A percentile compares a stretch with the other conserved stretches of the same genome.
phyloP scores from a whole-genome alignment of 2,113 vertebrate genomes.

The Recurvirostra avosetta region DNA sequence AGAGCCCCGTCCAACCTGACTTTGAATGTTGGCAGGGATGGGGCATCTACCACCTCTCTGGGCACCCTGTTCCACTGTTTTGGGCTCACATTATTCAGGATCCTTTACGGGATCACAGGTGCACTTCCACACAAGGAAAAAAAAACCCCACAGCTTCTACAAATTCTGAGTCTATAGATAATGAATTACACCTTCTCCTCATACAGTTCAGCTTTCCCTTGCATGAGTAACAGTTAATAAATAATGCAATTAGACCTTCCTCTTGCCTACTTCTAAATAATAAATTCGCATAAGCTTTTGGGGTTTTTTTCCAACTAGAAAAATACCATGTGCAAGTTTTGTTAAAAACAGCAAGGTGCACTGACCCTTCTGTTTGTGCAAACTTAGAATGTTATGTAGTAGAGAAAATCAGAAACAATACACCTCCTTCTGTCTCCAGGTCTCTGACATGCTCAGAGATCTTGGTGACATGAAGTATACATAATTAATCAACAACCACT shows the following conservation, averaged over 20 bases:
- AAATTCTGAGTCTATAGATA: background rate
- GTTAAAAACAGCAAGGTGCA: background rate
- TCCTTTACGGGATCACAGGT: background rate
- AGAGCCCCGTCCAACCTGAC: too few relatives aligned
- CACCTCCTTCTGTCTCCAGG: background rate
- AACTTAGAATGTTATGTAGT: background rate
- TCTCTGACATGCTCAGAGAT: conserved; percentile 34
- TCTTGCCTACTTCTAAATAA: background rate
- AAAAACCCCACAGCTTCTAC: background rate
- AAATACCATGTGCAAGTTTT: background rate
- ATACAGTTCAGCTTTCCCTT: background rate
- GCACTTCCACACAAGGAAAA: background rate
- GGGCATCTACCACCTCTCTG: too few relatives aligned
- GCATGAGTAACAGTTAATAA: background rate
- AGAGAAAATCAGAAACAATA: conserved; percentile 36
- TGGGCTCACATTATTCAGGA: background rate
- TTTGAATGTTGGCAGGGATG: too few relatives aligned
- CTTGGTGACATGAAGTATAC: conserved; percentile 25
- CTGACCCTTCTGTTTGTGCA: background rate
- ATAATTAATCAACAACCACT: conserved; percentile 63
- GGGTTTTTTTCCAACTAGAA: background rate
- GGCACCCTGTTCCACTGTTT: background rate
- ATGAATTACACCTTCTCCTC: background rate
- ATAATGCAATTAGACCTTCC: background rate
- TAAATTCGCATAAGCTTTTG: background rate